Evolutionary conservation across 2,888 invertebrate species (phyloP).

Genomic region (Caenorhabditis doughertyi): DNA sequence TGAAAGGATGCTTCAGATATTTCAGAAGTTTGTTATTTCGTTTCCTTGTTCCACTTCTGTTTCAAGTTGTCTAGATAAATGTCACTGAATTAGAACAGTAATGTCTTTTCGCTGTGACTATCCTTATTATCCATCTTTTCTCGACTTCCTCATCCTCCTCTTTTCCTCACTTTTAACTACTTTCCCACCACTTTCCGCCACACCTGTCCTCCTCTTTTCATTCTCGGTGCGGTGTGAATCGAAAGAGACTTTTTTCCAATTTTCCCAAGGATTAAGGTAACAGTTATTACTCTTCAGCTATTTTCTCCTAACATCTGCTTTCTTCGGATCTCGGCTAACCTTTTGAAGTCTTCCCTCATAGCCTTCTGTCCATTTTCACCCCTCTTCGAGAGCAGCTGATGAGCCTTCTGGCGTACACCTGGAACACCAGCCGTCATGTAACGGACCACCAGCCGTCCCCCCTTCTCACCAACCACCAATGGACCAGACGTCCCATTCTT

Average conservation of each 20-base stretch:
- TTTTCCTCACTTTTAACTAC: not conserved
- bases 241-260: not conserved
- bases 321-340: not conserved
- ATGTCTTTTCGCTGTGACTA: too few relatives aligned
- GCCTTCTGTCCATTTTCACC: slow-evolving; percentile 1
- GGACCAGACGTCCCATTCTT: not conserved
- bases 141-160: not conserved
- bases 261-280: not conserved
- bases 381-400: slow-evolving; percentile 40
- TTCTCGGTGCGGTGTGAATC: not conserved
- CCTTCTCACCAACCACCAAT: too few relatives aligned
- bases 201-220: not conserved
- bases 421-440: slow-evolving; percentile 28
- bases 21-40: too few relatives aligned
- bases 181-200: not conserved
- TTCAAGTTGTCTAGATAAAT: too few relatives aligned
- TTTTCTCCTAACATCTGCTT: not conserved
- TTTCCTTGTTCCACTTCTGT: too few relatives aligned
- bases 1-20: too few relatives aligned
- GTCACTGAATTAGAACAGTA: too few relatives aligned
- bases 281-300: too few relatives aligned
- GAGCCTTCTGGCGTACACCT: slow-evolving; percentile 51
- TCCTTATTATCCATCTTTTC: too few relatives aligned
- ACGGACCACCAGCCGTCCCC: too few relatives aligned
- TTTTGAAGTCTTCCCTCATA: slow-evolving; percentile 27